Percentiles rank a stretch among this genome's conserved stretches.
Evolutionary conservation across 1,140 invertebrate genomes (phyloP).

Genomic region (Temnothorax longispinosus): DNA sequence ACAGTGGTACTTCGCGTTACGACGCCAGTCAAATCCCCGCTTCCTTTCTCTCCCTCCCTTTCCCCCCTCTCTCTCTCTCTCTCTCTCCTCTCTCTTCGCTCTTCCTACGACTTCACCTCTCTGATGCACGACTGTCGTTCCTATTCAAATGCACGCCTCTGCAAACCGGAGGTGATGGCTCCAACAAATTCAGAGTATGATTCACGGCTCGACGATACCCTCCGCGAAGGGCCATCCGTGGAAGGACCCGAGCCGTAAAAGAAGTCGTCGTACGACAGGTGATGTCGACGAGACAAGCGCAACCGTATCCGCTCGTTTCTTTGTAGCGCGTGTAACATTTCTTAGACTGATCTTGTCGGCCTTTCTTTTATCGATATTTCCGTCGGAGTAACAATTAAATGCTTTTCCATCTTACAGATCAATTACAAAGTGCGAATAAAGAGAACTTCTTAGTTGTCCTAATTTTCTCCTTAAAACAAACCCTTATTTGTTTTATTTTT

Average conservation of each 20-base stretch:
- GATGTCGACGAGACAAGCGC: conserved; percentile 43
- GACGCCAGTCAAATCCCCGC: conserved; percentile 65
- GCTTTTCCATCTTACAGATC: background rate
- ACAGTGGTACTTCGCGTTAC: conserved; percentile 76
- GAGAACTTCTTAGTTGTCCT: background rate
- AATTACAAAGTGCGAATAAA: background rate
- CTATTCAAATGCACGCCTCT: conserved; percentile 79
- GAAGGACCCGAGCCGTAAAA: conserved; percentile 21
- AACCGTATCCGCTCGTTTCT: conserved; percentile 31
- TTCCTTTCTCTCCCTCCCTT: background rate
- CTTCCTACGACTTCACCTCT: conserved; percentile 29
- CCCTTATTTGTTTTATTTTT: background rate
- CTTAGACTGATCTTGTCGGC: background rate
- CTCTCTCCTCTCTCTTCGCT: background rate
- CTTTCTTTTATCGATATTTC: background rate
- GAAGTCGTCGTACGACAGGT: conserved; percentile 49
- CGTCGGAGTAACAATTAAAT: background rate
- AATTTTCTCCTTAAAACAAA: background rate
- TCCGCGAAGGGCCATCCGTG: conserved; percentile 3
- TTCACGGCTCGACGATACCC: conserved; percentile 58
- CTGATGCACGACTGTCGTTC: conserved; percentile 78
- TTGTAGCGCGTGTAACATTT: conserved; percentile 33
- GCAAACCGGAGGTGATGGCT: conserved; percentile 67
- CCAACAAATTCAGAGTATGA: conserved; percentile 68
- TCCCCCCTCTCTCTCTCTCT: background rate